These are phyloP conservation scores for Nymphalis polychloros DNA, from an alignment of 2,888 invertebrate genomes.

Conservation along the genomic window DNA sequence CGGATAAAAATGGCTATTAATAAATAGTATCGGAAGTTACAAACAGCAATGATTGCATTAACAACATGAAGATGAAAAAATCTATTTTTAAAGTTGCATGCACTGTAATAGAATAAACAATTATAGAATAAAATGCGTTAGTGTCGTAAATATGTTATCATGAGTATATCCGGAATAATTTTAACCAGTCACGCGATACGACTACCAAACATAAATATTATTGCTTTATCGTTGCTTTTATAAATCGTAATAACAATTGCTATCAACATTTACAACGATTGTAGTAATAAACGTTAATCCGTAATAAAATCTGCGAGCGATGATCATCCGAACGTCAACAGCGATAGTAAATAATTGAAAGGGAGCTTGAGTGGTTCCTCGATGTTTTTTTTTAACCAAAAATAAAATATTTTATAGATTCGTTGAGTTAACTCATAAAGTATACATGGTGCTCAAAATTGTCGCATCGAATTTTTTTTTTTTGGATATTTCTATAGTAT, in stretches of 20 bases:
- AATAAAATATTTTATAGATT: too few relatives aligned
- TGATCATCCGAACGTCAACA: constrained; percentile 2
- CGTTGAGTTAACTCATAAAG: too few relatives aligned
- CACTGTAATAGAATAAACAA: background rate
- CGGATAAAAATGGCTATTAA: too few relatives aligned
- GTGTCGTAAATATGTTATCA: constrained; percentile 7
- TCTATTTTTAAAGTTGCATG: background rate
- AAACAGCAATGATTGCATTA: too few relatives aligned
- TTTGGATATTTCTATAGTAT: too few relatives aligned
- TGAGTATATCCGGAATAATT: constrained; percentile 14
- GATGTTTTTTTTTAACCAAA: background rate
- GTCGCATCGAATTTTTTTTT: too few relatives aligned
- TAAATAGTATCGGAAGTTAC: too few relatives aligned
- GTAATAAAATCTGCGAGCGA: constrained; percentile 1
- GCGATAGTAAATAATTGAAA: constrained; percentile 8
- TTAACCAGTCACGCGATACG: constrained; percentile 17
- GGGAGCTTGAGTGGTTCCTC: background rate
- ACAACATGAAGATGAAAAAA: too few relatives aligned
- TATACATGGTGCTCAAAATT: too few relatives aligned
- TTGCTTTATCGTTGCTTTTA: constrained; percentile 17
- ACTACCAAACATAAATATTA: constrained; percentile 17
- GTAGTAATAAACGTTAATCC: constrained; percentile 15
- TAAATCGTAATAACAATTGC: constrained; percentile 17
- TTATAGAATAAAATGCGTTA: constrained; percentile 3
- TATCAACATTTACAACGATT: constrained; percentile 15